phyloP scores from a whole-genome alignment of 1,140 invertebrate genomes.

The Eupeodes corollae region DNA sequence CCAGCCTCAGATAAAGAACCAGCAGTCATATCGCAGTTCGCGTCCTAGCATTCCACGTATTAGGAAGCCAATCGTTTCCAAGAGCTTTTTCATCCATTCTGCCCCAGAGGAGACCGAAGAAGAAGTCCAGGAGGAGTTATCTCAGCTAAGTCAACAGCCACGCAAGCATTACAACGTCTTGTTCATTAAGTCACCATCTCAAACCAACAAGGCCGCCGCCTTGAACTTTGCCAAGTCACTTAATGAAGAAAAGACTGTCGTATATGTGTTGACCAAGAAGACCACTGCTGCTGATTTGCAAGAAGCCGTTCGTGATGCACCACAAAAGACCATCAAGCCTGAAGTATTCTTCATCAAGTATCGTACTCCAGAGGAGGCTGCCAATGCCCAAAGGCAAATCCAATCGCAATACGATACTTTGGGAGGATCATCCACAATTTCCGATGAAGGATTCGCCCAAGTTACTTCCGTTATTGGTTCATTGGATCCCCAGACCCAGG shows the following conservation, averaged over 20 bases:
- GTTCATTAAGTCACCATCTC: constrained; percentile 71
- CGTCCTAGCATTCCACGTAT: constrained; percentile 22
- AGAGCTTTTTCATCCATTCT: constrained; percentile 34
- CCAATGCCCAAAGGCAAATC: constrained; percentile 31
- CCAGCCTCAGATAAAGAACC: not conserved
- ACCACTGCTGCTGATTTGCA: constrained; percentile 56
- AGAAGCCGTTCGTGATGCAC: constrained; percentile 59
- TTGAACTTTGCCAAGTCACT: constrained; percentile 50
- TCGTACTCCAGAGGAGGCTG: constrained; percentile 50
- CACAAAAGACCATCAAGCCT: constrained; percentile 42
- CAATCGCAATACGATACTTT: constrained; percentile 33
- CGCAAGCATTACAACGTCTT: constrained; percentile 55
- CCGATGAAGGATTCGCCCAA: constrained; percentile 31
- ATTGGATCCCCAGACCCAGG: constrained; percentile 24
- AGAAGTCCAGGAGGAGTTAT: constrained; percentile 29
- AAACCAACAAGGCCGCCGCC: constrained; percentile 52
- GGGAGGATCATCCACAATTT: constrained; percentile 29
- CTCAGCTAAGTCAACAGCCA: constrained; percentile 26
- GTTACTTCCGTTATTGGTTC: constrained; percentile 33
- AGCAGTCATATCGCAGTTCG: constrained; percentile 12
- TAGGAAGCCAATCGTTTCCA: constrained; percentile 31
- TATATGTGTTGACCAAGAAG: constrained; percentile 75
- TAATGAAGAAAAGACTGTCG: constrained; percentile 74
- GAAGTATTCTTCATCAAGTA: constrained; percentile 50
- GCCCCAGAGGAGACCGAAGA: constrained; percentile 34